Base-by-base conservation (phyloP, 1,140 invertebrate genomes). In the Radopholus similis region DNA sequence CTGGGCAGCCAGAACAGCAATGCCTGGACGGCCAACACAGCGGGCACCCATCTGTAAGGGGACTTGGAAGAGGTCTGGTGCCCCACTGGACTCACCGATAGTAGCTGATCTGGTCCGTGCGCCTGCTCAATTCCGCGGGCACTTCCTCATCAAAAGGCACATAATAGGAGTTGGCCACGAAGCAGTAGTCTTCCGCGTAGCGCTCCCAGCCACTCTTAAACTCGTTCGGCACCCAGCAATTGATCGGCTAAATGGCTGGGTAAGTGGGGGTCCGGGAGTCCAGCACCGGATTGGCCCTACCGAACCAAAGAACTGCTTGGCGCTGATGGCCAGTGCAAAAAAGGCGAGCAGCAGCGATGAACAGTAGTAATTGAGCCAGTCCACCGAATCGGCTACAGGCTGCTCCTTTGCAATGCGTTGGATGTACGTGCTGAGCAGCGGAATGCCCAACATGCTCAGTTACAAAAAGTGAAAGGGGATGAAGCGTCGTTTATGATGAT, bases 341-440 rank as follows among this genome's bases (percentile, higher is more conserved):
- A 77, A 77, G 2, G 70, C 77, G 11, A 80, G 70, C 34, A 80
- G 42, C n/a, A 82, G 28, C 0, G 80, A 72, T 34, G 74, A 75
- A 35, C 81, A 80, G 51, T 81, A 81, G 49, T 80, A 80, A 54
- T 82, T 80, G 9, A 80, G 77, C 70, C 77, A 77, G 38, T 80
- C 77, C 11, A 80, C 75, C 1, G 69, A 71, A 64, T 82, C 77
- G 6, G 77, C 81, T 15, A 79, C 75, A n/a, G 71, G 6, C 62
- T 75, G 74, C 23, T 54, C 38, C 49, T 75, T 75, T 3, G 77
- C 73, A 30, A 77, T 44, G 15, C 35, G 32, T 13, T 75, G 66
- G 26, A 75, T 75, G 56, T 75, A 75, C 13, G 56, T 68, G 23
- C 35, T 21, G 15, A 75, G 13, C 37, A 75, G 77, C 40, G 73